Base-by-base conservation (phyloP, 2,113 vertebrate species). In the Catharus minimus region DNA sequence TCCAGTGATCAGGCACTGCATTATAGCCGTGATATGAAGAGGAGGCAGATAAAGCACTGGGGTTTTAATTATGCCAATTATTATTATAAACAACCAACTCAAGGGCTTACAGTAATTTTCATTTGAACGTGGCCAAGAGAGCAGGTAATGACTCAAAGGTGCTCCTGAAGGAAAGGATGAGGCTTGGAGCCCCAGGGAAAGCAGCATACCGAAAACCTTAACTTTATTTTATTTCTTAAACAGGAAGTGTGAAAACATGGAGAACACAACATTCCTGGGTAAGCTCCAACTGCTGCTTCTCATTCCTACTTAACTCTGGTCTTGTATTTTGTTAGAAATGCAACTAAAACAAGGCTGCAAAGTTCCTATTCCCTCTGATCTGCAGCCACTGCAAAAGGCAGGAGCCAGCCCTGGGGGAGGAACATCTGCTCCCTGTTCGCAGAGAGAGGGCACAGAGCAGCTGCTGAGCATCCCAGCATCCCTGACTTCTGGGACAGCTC, bases 1-100 rank as follows among this genome's bases (percentile, higher is more conserved):
- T 10, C 12, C 44, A 7, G 52, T 2, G 39, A 44, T 8, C 13
- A 1, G 8, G 1, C 33, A 36, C 2, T 41, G n/a, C 11, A 4
- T 12, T 5, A 28, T 62, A 67, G 3, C 41, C 27, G 50, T 33
- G 28, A 36, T 7, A 8, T 0, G 24, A 19, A 47, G 43, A 49
- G 10, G 15, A 10, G 38, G 24, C 32, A 52, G 61, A 64, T 3
- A 56, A 43, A 72, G 7, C 33, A 13, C 22, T 4, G 11, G 10
- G 13, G 3, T 20, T 66, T 79, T 57, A 36, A 76, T 84, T 36
- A 52, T 38, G 49, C 4, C 77, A 38, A 36, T 36, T 36, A 32
- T 78, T 27, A 58, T 41, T 53, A 60, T 2, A 61, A 41, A 62
- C 11, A 1, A 47, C 19, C 30, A 43, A 13, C 24, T 55, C 57